phyloP scores from a whole-genome alignment of 2,797 vertebrate species.

The Sebastes itinus region DNA sequence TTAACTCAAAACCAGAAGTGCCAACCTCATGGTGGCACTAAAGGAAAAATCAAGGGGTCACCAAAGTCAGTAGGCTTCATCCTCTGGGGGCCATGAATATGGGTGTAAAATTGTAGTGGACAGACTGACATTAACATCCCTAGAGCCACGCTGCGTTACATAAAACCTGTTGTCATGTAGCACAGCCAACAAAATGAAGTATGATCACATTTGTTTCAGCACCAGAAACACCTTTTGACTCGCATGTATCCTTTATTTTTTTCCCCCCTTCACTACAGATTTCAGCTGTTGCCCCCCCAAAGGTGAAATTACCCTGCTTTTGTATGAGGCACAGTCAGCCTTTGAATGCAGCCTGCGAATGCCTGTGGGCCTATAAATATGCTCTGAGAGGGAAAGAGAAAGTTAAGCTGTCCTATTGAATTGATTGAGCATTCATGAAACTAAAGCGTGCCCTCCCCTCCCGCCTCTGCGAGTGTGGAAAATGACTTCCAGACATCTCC shows the following conservation, averaged over 20 bases:
- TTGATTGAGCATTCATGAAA: slow-evolving; percentile 89
- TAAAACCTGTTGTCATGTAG: background rate
- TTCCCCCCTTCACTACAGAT: slow-evolving; percentile 37
- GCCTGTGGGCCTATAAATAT: slow-evolving; percentile 84
- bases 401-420: slow-evolving; percentile 88
- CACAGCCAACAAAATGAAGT: slow-evolving; percentile 29
- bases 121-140: background rate
- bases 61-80: background rate
- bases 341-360: slow-evolving; percentile 78
- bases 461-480: slow-evolving; percentile 76
- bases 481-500: slow-evolving; percentile 87
- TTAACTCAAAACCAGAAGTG: background rate
- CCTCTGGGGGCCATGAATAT: background rate
- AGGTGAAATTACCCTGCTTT: slow-evolving; percentile 80
- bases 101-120: background rate
- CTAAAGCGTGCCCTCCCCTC: slow-evolving; percentile 77
- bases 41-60: background rate
- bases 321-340: slow-evolving; percentile 66
- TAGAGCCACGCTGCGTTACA: background rate
- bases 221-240: slow-evolving; percentile 35
- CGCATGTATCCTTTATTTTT: slow-evolving; percentile 35
- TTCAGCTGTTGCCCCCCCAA: slow-evolving; percentile 74
- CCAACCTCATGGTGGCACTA: background rate
- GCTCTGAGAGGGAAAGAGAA: slow-evolving; percentile 77
- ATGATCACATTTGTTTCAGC: slow-evolving; percentile 41